Evolutionary conservation across 2,888 invertebrate species (phyloP).

Genomic region (Acanthococcus lagerstroemiae): DNA sequence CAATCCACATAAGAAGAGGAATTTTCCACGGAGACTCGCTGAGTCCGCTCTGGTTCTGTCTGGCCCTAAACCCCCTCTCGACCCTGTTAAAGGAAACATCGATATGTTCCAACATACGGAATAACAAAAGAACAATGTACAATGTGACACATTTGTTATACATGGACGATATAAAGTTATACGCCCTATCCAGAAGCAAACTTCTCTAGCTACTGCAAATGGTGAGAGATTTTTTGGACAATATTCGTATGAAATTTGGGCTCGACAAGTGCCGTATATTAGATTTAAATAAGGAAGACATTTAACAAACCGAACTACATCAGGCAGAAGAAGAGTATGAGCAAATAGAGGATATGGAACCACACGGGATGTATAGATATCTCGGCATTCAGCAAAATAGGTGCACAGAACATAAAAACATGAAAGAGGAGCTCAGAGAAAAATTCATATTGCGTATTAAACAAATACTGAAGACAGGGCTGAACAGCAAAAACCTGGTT

Average conservation of each 20-base stretch:
- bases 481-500: constrained; percentile 12
- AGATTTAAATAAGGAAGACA: constrained; percentile 14
- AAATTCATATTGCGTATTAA: constrained; percentile 26
- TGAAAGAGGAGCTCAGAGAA: constrained; percentile 20
- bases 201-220: constrained; percentile 16
- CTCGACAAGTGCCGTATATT: constrained; percentile 33
- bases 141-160: constrained; percentile 34
- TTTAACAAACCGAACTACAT: background rate
- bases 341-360: constrained; percentile 17
- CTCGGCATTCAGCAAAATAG: constrained; percentile 24
- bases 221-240: constrained; percentile 21
- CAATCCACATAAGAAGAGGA: background rate
- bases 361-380: constrained; percentile 32
- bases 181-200: constrained; percentile 22
- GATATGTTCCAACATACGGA: constrained; percentile 1
- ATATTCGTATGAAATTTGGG: constrained; percentile 34
- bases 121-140: background rate
- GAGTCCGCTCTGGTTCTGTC: background rate
- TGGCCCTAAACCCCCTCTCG: background rate
- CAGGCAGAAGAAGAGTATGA: background rate
- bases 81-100: background rate
- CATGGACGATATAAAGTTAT: constrained; percentile 35
- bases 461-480: constrained; percentile 23
- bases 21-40: background rate
- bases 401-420: constrained; percentile 11